Base-by-base conservation (phyloP, 2,797 vertebrate genomes). In the Syndactyla subalaris region DNA sequence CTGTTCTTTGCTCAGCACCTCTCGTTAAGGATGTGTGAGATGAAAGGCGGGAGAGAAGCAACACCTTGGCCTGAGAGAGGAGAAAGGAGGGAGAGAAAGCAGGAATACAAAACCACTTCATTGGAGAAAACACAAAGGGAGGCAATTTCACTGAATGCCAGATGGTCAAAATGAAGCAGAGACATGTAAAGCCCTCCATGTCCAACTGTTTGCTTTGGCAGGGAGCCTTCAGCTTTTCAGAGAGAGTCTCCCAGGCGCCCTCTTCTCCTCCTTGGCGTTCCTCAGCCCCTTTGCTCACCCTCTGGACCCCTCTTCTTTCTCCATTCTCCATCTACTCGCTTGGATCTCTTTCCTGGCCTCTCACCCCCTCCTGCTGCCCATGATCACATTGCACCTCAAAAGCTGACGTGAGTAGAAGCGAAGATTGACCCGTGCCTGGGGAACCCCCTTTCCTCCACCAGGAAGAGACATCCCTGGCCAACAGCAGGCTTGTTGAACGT, bases 151-250 rank as follows among this genome's bases (percentile, higher is more conserved):
- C 5, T 85, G 80, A 93, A 71, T 93, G 93, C 94, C 96, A 96
- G 96, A 95, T 96, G 96, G 95, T 92, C 91, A 96, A 46, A 92
- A 78, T 92, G 85, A 94, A 91, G 75, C 87, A 57, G 68, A 93
- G 82, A 71, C 68, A 21, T 57, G 87, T 15, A 95, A 75, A 91
- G 81, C 87, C 85, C 82, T 88, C 30, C 65, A 39, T 71, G 91
- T 70, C 96, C 96, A 96, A 96, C 95, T 96, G 95, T 94, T 92
- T 93, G 65, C 89, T 94, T 96, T 95, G 95, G 96, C 95, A 92
- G 82, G 41, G 52, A 93, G 91, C 83, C 85, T 82, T 67, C 30
- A 10, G 48, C 78, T 93, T 87, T 85, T 17, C 63, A 78, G 68
- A 5, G 26, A 89, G 85, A 88, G 51, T 52, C 52, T 95, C 80